Evolutionary conservation across 2,797 vertebrate genomes (phyloP).

Genomic region (Clarias laeviceps): DNA sequence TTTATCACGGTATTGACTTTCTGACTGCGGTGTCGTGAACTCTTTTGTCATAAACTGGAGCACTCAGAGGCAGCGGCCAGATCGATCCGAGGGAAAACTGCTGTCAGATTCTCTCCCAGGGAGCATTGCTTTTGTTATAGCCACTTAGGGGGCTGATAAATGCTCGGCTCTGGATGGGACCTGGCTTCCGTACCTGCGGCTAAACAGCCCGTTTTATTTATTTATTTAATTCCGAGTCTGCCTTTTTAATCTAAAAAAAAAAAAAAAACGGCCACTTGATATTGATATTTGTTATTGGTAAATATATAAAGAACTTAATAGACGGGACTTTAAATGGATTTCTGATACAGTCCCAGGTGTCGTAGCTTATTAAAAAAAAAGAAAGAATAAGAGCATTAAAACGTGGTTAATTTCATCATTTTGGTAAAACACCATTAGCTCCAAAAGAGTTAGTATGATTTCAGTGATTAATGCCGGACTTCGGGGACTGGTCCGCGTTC

Average conservation of each 20-base stretch:
- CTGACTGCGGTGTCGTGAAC: constrained; percentile 85
- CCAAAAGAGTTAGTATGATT: constrained; percentile 38
- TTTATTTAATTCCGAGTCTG: not conserved
- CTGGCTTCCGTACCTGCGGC: constrained; percentile 57
- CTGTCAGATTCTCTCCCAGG: constrained; percentile 81
- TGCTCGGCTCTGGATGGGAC: constrained; percentile 64
- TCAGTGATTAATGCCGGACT: constrained; percentile 55
- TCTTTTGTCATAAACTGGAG: constrained; percentile 88
- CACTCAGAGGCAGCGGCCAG: constrained; percentile 73
- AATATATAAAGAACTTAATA: constrained; percentile 39
- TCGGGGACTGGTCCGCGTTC: not conserved
- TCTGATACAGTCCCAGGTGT: not conserved
- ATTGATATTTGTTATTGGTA: constrained; percentile 28
- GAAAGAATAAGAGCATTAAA: not conserved
- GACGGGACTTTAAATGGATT: not conserved
- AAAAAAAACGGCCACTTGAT: constrained; percentile 16
- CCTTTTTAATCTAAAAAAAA: constrained; percentile 3
- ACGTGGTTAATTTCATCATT: constrained; percentile 39
- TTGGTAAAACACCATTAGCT: constrained; percentile 31
- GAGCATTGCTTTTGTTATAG: constrained; percentile 82
- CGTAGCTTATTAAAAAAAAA: not conserved
- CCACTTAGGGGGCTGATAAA: constrained; percentile 81
- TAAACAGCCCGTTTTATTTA: constrained; percentile 31
- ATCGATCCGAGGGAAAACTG: constrained; percentile 81
- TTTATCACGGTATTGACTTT: constrained; percentile 87